A percentile compares a stretch with the other conserved stretches of the same genome.
These are phyloP conservation scores for Syngnathus typhle DNA, from an alignment of 2,113 vertebrate genomes.

Conservation along the genomic window DNA sequence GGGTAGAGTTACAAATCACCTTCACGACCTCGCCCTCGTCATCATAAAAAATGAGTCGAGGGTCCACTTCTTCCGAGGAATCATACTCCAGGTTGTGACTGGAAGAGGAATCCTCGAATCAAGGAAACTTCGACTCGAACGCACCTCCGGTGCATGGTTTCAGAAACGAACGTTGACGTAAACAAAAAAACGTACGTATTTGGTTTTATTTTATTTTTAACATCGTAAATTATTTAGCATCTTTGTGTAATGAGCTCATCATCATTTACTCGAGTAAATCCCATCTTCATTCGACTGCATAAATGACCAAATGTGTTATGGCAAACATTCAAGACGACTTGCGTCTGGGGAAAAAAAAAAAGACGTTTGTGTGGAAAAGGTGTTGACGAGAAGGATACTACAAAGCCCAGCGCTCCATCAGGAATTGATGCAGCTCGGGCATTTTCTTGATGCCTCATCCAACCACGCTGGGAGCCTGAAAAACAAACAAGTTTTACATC, in stretches of 20 bases:
- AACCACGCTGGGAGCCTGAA: constrained; percentile 11
- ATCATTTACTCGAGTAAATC: no score
- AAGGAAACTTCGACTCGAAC: not conserved
- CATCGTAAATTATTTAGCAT: no score
- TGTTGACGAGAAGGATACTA: constrained; percentile 7
- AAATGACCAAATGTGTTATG: no score
- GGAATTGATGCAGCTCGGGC: constrained; percentile 10
- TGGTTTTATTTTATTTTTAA: no score
- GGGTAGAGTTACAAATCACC: not conserved
- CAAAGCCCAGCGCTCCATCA: constrained; percentile 7
- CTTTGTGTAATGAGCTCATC: no score
- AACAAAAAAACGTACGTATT: no score
- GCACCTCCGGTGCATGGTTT: not conserved
- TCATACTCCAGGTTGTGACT: constrained; percentile 18
- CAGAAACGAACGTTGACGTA: not conserved
- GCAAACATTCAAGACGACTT: not conserved
- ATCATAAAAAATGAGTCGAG: constrained; percentile 1
- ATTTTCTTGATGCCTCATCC: constrained; percentile 18
- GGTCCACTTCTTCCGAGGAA: constrained; percentile 7
- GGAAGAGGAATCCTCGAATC: not conserved
- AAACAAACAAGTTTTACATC: not conserved
- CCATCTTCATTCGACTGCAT: no score
- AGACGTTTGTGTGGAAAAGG: not conserved
- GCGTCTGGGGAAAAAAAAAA: not conserved
- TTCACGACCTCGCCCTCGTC: constrained; percentile 5